Conservation (phyloP, 1,140 invertebrate species). For the Metopolophium dirhodum region DNA sequence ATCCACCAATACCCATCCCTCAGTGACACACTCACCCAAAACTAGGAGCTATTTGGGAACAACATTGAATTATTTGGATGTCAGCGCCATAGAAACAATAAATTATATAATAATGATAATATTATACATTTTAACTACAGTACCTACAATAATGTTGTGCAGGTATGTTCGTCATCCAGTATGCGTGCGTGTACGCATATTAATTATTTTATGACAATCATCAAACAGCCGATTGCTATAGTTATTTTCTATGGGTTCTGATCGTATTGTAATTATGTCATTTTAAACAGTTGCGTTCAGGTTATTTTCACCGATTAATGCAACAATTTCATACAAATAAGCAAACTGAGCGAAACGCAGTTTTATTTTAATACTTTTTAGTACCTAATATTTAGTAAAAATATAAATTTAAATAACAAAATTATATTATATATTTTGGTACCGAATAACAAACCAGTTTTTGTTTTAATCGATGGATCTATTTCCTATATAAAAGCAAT, state of each 20-base stretch:
- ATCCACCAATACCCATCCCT: neutral
- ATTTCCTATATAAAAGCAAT: too few relatives aligned
- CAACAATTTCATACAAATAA: neutral
- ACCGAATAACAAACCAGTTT: neutral
- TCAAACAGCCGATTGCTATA: neutral
- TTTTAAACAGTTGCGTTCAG: neutral
- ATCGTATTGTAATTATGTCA: neutral
- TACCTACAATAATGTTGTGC: too few relatives aligned
- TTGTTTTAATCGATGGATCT: too few relatives aligned
- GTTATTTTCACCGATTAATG: neutral
- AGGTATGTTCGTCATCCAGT: neutral
- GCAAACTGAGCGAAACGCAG: neutral
- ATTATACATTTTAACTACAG: neutral
- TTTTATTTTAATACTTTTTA: neutral
- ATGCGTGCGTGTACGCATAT: neutral
- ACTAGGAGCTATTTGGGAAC: neutral
- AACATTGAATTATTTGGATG: neutral
- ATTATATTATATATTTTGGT: neutral
- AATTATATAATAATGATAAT: neutral
- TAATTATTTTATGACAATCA: neutral
- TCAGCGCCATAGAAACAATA: neutral
- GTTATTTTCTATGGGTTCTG: neutral
- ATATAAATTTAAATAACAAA: neutral
- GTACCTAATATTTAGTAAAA: too few relatives aligned
- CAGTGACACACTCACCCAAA: neutral